phyloP scores from a whole-genome alignment of 2,113 vertebrate species.

The Candoia aspera region DNA sequence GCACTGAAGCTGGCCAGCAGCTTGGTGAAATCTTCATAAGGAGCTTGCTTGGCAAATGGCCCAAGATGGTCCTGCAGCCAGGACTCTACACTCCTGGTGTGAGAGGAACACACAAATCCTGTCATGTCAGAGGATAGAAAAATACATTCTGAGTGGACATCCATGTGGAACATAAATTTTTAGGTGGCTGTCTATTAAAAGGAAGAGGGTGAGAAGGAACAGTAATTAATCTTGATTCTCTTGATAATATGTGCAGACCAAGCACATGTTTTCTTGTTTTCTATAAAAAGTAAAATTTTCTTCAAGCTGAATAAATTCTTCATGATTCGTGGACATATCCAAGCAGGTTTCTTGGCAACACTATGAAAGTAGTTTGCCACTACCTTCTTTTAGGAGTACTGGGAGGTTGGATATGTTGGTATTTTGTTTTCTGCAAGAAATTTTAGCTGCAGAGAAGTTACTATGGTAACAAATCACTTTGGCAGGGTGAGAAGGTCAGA shows the following conservation, averaged over 20 bases:
- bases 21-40: constrained; percentile 19
- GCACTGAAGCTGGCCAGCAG: constrained; percentile 20
- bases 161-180: not conserved
- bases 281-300: not conserved
- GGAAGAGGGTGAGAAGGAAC: not conserved
- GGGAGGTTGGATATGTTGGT: not conserved
- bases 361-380: not conserved
- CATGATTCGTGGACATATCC: not conserved
- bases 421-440: too few species aligned
- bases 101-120: constrained; percentile 21
- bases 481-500: too few species aligned
- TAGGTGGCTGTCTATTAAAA: not conserved
- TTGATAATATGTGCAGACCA: not conserved
- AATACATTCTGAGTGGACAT: not conserved
- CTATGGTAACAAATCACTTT: too few species aligned
- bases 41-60: not conserved
- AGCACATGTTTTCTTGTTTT: not conserved
- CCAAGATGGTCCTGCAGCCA: constrained; percentile 43
- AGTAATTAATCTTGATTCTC: not conserved
- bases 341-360: not conserved
- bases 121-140: not conserved
- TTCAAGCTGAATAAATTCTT: not conserved
- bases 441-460: too few species aligned
- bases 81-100: not conserved
- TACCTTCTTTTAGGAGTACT: not conserved